Base-by-base conservation (phyloP, 2,888 invertebrate genomes). In the Limnephilus auricula region DNA sequence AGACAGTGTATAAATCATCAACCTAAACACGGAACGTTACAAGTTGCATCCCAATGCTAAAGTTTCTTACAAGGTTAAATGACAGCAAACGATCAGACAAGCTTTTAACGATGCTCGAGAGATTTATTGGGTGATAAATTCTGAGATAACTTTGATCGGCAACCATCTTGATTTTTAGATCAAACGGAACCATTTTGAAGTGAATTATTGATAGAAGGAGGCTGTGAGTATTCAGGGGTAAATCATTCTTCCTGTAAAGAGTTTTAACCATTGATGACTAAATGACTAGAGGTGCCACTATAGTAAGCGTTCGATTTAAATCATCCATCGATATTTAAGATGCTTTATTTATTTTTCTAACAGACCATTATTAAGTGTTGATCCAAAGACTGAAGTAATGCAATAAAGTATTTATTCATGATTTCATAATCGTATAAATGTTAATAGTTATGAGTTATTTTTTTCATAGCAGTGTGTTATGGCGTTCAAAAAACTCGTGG, bases 111-210 rank as follows among this genome's bases (percentile, higher is more conserved):
- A 80, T 32, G 32, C 80, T 80, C 18, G 32, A 31, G 32, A 80
- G 80, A 80, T 80, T 80, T 31, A 80, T 80, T 80, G 18, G 32
- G 80, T 32, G 80, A 80, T 80, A 80, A 80, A 80, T 80, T 32
- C 80, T 32, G 31, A 80, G 30, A 80, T 80, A 80, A 32, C 80
- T 80, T 80, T 80, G 32, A 80, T 32, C 32, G 30, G 80, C 45
- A 40, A 40, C 85, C 85, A 85, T 85, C 40, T 85, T 85, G 85
- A 85, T 85, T 85, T 85, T 85, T 85, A 85, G 85, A 85, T 85
- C 30, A 85, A 40, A 40, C 40, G 37, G 30, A 85, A 25, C 85
- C 85, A 85, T 85, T 85, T 34, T 45, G 37, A 30, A 40, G 40
- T 85, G 85, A 85, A 85, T 85, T 37, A 85, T 85, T 85, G 34